Conservation (phyloP, 35 echinoderm and acorn worm genomes). For the Stichopus chloronotus region DNA sequence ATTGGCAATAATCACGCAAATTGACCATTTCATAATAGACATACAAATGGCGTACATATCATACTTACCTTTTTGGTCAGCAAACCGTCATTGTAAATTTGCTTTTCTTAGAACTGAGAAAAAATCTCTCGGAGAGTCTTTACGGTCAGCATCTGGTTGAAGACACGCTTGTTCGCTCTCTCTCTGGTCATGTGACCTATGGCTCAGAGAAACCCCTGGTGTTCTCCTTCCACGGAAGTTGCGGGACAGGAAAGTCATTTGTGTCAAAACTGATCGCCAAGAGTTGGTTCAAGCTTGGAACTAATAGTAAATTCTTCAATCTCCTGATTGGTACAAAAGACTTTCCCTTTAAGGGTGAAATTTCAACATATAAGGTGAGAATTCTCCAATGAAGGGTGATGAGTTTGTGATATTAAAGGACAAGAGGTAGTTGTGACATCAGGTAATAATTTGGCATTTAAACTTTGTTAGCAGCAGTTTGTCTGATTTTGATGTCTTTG, state of each 20-base stretch:
- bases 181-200: conserved; percentile 63
- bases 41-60: no score
- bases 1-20: no score
- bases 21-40: no score
- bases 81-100: background rate
- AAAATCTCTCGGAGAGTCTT: conserved; percentile 44
- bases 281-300: conserved; percentile 66
- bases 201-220: conserved; percentile 70
- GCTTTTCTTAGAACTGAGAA: conserved; percentile 51
- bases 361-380: conserved; percentile 22
- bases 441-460: no score
- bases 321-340: conserved; percentile 46
- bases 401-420: no score
- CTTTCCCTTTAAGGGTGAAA: conserved; percentile 1
- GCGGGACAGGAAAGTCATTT: conserved; percentile 84
- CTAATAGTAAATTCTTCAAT: conserved; percentile 69
- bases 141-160: conserved; percentile 81
- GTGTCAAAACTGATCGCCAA: conserved; percentile 74
- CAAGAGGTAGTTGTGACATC: no score
- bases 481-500: no score
- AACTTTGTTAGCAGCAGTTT: no score
- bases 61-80: no score
- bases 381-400: background rate
- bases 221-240: conserved; percentile 86
- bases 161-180: conserved; percentile 32